Evolutionary conservation across 2,797 vertebrate genomes (phyloP).

Genomic region (Morus bassanus): DNA sequence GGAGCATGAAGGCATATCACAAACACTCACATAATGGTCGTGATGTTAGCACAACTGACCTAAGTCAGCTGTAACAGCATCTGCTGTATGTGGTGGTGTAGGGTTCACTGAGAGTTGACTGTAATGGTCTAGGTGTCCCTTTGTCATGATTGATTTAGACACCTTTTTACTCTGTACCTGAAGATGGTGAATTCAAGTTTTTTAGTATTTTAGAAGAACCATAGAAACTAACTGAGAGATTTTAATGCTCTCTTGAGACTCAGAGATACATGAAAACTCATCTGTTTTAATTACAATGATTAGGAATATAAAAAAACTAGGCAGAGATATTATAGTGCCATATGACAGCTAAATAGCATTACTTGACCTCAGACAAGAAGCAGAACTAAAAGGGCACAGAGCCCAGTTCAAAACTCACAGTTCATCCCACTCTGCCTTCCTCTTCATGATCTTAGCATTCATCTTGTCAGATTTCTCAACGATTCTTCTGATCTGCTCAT

Average conservation of each 20-base stretch:
- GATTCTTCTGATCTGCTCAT: constrained; percentile 80
- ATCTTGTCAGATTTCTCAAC: constrained; percentile 82
- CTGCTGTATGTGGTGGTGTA: not conserved
- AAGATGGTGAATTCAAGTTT: not conserved
- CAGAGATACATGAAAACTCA: not conserved
- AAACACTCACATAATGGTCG: not conserved
- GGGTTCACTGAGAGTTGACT: not conserved
- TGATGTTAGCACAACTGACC: not conserved
- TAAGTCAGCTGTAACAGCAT: not conserved
- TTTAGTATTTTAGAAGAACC: not conserved
- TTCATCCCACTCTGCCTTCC: constrained; percentile 87
- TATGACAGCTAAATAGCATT: not conserved
- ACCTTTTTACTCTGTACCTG: not conserved
- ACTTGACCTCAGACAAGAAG: not conserved
- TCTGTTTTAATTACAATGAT: not conserved
- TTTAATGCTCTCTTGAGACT: not conserved
- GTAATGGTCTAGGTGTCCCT: not conserved
- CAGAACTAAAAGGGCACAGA: not conserved
- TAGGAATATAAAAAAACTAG: not conserved
- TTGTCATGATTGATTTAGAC: not conserved
- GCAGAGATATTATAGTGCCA: not conserved
- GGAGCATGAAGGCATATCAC: not conserved
- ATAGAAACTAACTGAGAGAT: not conserved
- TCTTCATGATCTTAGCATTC: constrained; percentile 80
- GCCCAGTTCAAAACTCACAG: constrained; percentile 79